These are phyloP conservation scores for Podarcis siculus DNA, from an alignment of 2,797 vertebrate genomes.

Conservation along the genomic window DNA sequence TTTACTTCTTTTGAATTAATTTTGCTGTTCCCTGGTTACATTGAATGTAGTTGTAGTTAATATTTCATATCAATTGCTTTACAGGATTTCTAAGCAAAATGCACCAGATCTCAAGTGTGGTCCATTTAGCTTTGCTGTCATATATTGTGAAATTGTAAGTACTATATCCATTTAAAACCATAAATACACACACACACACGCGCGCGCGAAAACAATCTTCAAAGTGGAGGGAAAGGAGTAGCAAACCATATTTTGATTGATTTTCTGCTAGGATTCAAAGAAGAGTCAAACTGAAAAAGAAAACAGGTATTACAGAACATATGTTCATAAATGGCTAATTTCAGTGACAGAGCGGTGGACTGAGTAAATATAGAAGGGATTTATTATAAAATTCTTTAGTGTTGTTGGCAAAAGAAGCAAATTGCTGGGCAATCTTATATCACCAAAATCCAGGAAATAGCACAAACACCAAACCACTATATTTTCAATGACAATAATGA, in stretches of 20 bases:
- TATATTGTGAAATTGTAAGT: background rate
- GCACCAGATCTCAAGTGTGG: constrained; percentile 44
- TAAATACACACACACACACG: background rate
- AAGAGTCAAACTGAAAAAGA: constrained; percentile 66
- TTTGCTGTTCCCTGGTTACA: constrained; percentile 28
- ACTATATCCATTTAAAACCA: constrained; percentile 25
- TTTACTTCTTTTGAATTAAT: constrained; percentile 38
- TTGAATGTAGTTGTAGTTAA: constrained; percentile 47
- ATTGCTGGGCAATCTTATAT: constrained; percentile 74
- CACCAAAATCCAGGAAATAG: constrained; percentile 73
- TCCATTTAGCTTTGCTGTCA: constrained; percentile 53
- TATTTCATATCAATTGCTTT: constrained; percentile 41
- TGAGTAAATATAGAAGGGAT: constrained; percentile 78
- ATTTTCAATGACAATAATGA: constrained; percentile 76
- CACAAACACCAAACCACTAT: constrained; percentile 72
- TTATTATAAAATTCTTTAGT: constrained; percentile 74
- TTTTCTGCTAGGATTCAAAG: constrained; percentile 62
- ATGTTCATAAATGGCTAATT: constrained; percentile 77
- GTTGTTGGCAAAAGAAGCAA: constrained; percentile 68
- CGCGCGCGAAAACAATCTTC: constrained; percentile 2
- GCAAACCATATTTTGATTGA: constrained; percentile 56
- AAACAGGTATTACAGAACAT: constrained; percentile 77
- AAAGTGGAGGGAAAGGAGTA: constrained; percentile 43
- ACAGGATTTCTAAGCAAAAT: constrained; percentile 55
- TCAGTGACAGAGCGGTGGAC: constrained; percentile 71